A percentile compares a stretch with the other conserved stretches of the same genome.
These are phyloP conservation scores for Lasiurus borealis DNA, from an alignment of 2,113 vertebrate species.

Conservation along the genomic window DNA sequence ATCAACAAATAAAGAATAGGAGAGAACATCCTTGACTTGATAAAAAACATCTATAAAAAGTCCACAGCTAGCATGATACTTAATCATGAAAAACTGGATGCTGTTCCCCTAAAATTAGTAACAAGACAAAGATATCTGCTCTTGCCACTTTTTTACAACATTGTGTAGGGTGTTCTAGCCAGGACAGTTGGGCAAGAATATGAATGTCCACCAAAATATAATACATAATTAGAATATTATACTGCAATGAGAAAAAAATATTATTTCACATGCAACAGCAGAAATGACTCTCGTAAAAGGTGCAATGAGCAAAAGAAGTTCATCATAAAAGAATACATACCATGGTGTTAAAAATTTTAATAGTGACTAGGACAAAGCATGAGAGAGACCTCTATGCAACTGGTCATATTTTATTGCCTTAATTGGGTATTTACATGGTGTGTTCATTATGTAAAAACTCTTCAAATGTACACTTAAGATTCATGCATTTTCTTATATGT, in stretches of 20 bases:
- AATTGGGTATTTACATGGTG: background rate
- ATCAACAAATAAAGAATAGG: too few relatives aligned
- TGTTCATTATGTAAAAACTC: conserved; percentile 11
- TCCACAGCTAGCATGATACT: too few relatives aligned
- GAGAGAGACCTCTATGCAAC: background rate
- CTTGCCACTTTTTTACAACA: too few relatives aligned
- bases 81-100: too few relatives aligned
- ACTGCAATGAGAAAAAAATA: background rate
- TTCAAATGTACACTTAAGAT: conserved; percentile 25
- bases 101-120: too few relatives aligned
- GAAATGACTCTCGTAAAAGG: background rate
- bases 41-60: too few relatives aligned
- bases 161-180: too few relatives aligned
- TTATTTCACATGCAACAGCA: background rate
- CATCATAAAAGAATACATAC: background rate
- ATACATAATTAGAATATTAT: background rate
- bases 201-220: conserved; percentile 2
- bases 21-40: too few relatives aligned
- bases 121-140: too few relatives aligned
- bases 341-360: background rate
- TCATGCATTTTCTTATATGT: background rate
- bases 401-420: background rate
- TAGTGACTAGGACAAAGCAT: background rate
- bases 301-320: background rate
- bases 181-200: too few relatives aligned